phyloP scores from a whole-genome alignment of 1,140 invertebrate genomes.

The Cotesia typhae region DNA sequence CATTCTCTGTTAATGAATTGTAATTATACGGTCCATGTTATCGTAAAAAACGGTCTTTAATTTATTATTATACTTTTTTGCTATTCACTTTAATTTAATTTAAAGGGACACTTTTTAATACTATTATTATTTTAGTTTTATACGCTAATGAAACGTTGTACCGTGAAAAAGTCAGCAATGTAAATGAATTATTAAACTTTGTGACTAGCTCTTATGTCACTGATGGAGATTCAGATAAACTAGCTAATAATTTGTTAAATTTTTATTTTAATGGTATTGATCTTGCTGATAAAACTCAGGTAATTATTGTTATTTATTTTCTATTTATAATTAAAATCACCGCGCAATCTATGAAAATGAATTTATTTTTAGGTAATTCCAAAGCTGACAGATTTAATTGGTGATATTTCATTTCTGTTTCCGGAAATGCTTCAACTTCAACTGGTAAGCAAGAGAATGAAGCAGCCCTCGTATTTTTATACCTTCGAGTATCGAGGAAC shows the following conservation, averaged over 20 bases:
- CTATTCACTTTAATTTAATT: no score
- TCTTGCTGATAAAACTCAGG: slow-evolving; percentile 25
- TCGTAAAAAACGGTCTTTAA: no score
- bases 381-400: slow-evolving; percentile 29
- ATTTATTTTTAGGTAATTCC: slow-evolving; percentile 31
- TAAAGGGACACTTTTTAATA: not conserved
- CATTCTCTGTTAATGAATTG: no score
- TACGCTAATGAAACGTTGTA: slow-evolving; percentile 30
- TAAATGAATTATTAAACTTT: slow-evolving; percentile 22
- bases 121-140: slow-evolving; percentile 22
- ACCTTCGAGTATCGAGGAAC: slow-evolving; percentile 39
- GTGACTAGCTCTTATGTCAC: not conserved
- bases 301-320: slow-evolving; percentile 3
- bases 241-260: slow-evolving; percentile 8
- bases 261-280: slow-evolving; percentile 37
- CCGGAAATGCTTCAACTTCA: slow-evolving; percentile 35
- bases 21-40: no score
- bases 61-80: no score
- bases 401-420: slow-evolving; percentile 32
- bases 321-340: slow-evolving; percentile 6
- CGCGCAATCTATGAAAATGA: not conserved
- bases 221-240: not conserved
- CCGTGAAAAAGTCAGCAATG: slow-evolving; percentile 3
- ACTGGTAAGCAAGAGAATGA: slow-evolving; percentile 16
- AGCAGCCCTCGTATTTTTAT: slow-evolving; percentile 35